phyloP scores from a whole-genome alignment of 1,140 invertebrate genomes.

The Pissodes strobi region DNA sequence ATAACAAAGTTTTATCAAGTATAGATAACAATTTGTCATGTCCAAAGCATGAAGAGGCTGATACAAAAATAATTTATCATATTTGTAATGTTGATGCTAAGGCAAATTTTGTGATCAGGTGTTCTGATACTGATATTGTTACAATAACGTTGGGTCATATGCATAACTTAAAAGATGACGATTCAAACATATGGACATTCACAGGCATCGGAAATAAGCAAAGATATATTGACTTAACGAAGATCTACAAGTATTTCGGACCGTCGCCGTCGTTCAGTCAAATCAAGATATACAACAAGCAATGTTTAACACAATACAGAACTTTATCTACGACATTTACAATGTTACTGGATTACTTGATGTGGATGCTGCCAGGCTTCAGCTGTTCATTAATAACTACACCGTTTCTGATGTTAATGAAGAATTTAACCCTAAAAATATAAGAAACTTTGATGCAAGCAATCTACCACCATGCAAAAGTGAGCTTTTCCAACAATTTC shows the following conservation, averaged over 20 bases:
- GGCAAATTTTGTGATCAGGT: conserved; percentile 41
- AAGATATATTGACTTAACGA: conserved; percentile 42
- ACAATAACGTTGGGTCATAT: conserved; percentile 50
- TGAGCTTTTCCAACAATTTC: conserved; percentile 49
- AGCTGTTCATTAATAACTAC: no score
- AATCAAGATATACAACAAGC: not conserved
- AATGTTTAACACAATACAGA: conserved; percentile 8
- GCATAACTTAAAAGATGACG: conserved; percentile 33
- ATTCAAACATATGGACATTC: conserved; percentile 22
- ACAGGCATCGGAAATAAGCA: conserved; percentile 41
- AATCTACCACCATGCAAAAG: conserved; percentile 45
- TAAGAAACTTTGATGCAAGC: conserved; percentile 47
- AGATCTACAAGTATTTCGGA: conserved; percentile 46
- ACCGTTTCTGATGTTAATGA: no score
- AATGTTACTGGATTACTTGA: no score
- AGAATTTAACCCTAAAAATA: conserved; percentile 42
- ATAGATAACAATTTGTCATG: conserved; percentile 40
- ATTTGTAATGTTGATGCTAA: conserved; percentile 37
- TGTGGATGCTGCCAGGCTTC: conserved; percentile 26
- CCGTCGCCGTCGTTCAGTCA: conserved; percentile 31
- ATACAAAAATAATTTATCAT: conserved; percentile 46
- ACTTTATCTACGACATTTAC: conserved; percentile 19
- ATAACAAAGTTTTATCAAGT: conserved; percentile 20
- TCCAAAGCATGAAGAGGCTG: conserved; percentile 49
- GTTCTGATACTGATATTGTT: conserved; percentile 48